Percentiles rank a stretch among this genome's conserved stretches.
Conservation (phyloP, 1,140 invertebrate species). For the Microplitis demolitor region DNA sequence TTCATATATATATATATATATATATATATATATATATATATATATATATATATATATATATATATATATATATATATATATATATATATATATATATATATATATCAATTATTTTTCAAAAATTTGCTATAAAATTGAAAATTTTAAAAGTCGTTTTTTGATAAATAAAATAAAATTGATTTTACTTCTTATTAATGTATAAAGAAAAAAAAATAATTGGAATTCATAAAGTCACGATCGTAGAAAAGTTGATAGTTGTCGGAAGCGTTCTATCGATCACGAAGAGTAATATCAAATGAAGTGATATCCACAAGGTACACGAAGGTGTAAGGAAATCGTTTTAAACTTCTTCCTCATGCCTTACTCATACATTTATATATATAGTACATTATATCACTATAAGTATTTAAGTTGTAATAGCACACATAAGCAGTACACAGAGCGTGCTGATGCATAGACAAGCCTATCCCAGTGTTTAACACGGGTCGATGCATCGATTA, state of each 20-base stretch:
- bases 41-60: too few relatives aligned
- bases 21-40: too few relatives aligned
- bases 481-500: conserved; percentile 53
- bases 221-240: not conserved
- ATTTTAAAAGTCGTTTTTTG: too few relatives aligned
- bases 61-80: too few relatives aligned
- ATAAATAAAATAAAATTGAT: too few relatives aligned
- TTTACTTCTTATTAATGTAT: too few relatives aligned
- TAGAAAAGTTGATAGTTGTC: not conserved
- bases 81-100: too few relatives aligned
- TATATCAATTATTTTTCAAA: too few relatives aligned
- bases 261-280: not conserved
- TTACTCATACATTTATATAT: not conserved
- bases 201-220: not conserved
- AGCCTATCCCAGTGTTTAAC: conserved; percentile 42
- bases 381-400: too few relatives aligned
- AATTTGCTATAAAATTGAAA: too few relatives aligned
- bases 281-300: not conserved
- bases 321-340: not conserved
- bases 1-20: too few relatives aligned
- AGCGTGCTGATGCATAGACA: not conserved
- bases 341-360: not conserved
- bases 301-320: not conserved
- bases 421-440: conserved; percentile 21
- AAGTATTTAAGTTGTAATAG: too few relatives aligned